Evolutionary conservation across 2,113 vertebrate genomes (phyloP).

Genomic region (Nerophis lumbriciformis): DNA sequence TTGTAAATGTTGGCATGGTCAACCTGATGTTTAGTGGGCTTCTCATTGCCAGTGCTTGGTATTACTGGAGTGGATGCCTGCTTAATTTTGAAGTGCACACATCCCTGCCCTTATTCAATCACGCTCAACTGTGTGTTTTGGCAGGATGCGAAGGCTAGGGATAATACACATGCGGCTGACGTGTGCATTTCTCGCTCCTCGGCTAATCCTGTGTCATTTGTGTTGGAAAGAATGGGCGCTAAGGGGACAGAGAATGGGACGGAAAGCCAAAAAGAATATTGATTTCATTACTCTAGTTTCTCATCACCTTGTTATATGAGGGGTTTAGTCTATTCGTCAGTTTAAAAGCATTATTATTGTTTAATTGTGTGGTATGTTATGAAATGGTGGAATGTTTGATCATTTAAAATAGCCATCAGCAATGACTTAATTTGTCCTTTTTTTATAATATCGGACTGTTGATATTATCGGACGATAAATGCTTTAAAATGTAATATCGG

Average conservation of each 20-base stretch:
- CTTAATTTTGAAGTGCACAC: constrained; percentile 25
- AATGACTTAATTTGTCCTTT: too few species aligned
- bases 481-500: too few species aligned
- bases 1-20: too few species aligned
- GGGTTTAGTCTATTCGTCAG: neutral
- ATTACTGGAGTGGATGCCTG: constrained; percentile 9
- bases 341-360: constrained; percentile 11
- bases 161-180: constrained; percentile 61
- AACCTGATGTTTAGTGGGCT: neutral
- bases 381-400: neutral
- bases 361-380: constrained; percentile 8
- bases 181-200: constrained; percentile 42
- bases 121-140: constrained; percentile 49
- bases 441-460: too few species aligned
- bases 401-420: neutral
- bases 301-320: constrained; percentile 14
- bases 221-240: constrained; percentile 41
- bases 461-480: too few species aligned
- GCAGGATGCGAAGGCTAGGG: constrained; percentile 56
- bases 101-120: constrained; percentile 27
- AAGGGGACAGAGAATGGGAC: constrained; percentile 6
- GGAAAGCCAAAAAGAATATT: constrained; percentile 44
- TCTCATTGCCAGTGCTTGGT: constrained; percentile 13
- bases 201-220: constrained; percentile 68
- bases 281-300: constrained; percentile 37